Percentiles rank a stretch among this genome's conserved stretches.
phyloP scores from a whole-genome alignment of 1,140 invertebrate species.

The Caenorhabditis briggsae region DNA sequence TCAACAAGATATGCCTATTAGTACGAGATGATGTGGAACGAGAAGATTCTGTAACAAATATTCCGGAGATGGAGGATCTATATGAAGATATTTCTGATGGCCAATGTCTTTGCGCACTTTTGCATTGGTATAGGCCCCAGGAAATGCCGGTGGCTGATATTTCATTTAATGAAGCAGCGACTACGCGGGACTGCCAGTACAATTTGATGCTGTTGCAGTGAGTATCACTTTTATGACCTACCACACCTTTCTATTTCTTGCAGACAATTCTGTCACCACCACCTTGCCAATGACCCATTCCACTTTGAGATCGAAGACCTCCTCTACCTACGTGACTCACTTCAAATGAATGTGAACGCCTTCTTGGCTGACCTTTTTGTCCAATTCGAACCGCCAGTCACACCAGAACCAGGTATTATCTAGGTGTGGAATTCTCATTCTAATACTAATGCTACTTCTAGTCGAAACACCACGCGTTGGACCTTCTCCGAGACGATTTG shows the following conservation, averaged over 20 bases:
- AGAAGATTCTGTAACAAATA: constrained; percentile 68
- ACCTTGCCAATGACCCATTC: constrained; percentile 90
- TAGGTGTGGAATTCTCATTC: constrained; percentile 14
- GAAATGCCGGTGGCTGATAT: constrained; percentile 84
- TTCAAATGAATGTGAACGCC: constrained; percentile 87
- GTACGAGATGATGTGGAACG: constrained; percentile 76
- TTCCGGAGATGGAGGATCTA: constrained; percentile 81
- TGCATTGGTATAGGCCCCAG: constrained; percentile 93
- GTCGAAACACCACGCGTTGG: constrained; percentile 60
- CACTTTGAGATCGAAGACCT: constrained; percentile 96
- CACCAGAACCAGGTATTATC: constrained; percentile 48
- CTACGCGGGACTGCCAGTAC: constrained; percentile 90
- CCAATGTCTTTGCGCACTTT: constrained; percentile 87
- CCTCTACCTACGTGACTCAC: constrained; percentile 88
- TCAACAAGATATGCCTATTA: constrained; percentile 77
- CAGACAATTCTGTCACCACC: constrained; percentile 84
- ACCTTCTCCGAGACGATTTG: constrained; percentile 71
- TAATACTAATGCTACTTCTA: constrained; percentile 13
- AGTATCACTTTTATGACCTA: constrained; percentile 7
- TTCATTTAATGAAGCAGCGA: constrained; percentile 79
- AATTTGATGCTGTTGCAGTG: constrained; percentile 89
- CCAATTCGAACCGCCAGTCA: constrained; percentile 84
- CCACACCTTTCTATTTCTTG: constrained; percentile 6
- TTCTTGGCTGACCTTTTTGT: constrained; percentile 96
- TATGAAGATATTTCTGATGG: constrained; percentile 89